Conservation (phyloP, 35 echinoderm and acorn worm species). For the Diadema setosum region DNA sequence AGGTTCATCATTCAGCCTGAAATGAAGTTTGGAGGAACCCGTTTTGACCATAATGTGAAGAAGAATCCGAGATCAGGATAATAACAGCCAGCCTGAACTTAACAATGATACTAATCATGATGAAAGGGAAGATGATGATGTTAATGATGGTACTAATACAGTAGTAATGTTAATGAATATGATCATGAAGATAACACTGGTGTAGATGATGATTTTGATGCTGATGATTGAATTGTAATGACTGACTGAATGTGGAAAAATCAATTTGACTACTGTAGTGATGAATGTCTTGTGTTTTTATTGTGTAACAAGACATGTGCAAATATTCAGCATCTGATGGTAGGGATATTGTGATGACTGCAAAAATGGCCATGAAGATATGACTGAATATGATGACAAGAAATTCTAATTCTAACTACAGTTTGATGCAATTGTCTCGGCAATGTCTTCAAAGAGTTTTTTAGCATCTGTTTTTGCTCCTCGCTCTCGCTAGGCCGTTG, state of each 20-base stretch:
- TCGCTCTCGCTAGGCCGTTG: constrained; percentile 61
- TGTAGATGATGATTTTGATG: neutral
- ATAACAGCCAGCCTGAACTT: neutral
- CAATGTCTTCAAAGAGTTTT: neutral
- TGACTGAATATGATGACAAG: too few relatives aligned
- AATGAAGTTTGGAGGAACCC: too few relatives aligned
- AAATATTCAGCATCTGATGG: neutral
- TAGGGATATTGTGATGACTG: neutral
- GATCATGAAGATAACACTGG: neutral
- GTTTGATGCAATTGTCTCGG: neutral
- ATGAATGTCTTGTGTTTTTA: neutral
- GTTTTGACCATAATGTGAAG: neutral
- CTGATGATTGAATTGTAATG: neutral
- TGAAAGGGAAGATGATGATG: neutral
- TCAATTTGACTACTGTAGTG: neutral
- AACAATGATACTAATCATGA: neutral
- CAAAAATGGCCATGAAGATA: neutral
- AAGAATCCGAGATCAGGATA: neutral
- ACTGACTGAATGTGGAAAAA: neutral
- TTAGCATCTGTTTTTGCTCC: neutral
- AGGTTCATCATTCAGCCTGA: too few relatives aligned
- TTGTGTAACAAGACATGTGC: neutral
- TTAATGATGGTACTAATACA: neutral
- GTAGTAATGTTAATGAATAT: neutral
- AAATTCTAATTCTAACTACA: neutral